These are phyloP conservation scores for Eulemur mongoz DNA, from an alignment of 2,797 vertebrate genomes.

Conservation along the genomic window DNA sequence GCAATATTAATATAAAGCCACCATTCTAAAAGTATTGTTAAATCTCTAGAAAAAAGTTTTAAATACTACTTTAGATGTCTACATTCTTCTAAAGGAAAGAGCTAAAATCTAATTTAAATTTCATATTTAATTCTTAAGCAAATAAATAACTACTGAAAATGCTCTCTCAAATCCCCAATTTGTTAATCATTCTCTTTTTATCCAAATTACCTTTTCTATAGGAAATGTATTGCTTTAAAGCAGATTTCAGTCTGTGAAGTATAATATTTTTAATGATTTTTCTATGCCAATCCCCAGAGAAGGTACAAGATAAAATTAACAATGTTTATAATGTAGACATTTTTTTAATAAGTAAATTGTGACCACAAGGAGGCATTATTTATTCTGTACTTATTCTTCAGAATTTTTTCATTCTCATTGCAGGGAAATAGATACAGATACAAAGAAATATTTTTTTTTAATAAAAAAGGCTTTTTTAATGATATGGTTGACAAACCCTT, in stretches of 20 bases:
- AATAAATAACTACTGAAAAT: neutral
- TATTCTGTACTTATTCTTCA: neutral
- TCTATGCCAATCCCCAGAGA: constrained; percentile 2
- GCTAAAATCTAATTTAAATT: neutral
- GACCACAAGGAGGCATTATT: neutral
- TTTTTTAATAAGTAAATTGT: neutral
- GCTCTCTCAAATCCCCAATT: neutral
- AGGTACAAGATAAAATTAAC: neutral
- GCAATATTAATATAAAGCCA: neutral
- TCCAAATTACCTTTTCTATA: neutral
- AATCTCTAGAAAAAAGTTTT: constrained; percentile 40
- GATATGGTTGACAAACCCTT: neutral
- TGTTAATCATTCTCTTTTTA: neutral
- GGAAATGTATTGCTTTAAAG: neutral
- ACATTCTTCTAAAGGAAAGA: neutral
- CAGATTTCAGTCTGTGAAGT: neutral
- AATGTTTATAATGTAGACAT: neutral
- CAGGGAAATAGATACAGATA: neutral
- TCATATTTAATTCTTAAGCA: neutral
- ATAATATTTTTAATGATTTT: constrained; percentile 16
- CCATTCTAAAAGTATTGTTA: neutral
- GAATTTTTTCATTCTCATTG: neutral
- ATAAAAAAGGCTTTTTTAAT: neutral
- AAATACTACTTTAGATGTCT: neutral
- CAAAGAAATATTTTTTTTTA: neutral